Base-by-base conservation (phyloP, 1,140 invertebrate species). In the Whitmania pigra region DNA sequence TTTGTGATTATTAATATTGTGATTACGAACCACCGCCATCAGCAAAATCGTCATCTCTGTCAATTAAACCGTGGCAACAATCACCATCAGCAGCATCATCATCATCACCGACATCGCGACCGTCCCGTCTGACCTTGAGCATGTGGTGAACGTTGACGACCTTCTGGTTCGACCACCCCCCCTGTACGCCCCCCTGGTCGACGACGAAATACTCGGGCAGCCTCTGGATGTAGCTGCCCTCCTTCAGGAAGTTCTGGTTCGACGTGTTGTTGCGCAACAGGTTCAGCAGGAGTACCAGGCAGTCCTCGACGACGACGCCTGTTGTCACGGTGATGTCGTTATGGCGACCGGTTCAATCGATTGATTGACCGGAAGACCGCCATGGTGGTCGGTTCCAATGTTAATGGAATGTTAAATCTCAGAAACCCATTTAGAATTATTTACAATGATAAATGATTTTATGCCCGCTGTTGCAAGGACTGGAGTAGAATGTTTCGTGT, bases 171-270 rank as follows among this genome's bases (percentile, higher is more conserved):
- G 89, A 89, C 94, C 94, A 98, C 13, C 88, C 88, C 29, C 91
- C 89, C 53, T 89, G 88, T 73, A 85, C n/a, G 85, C 86, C 40
- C 20, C 78, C 76, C 49, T 89, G 84, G 72, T 87, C 85, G 9
- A 63, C 11, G 11, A 25, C 57, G 80, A 94, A 95, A 88, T 93
- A 97, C 67, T 89, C 89, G 4, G 90, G 84, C 75, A 97, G 83
- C 75, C 87, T 88, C 78, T 94, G 91, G 75, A 98, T 93, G 78
- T 94, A 96, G 79, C 80, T 85, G 83, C 89, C 94, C 86, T 99
- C 97, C 84, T 96, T 93, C 79, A 99, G 99, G 80, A 96, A 95
- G 79, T 94, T 97, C 79, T 98, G 94, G 85, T 99, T 99, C 73
- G 93, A 97, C 7, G 90, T 88, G 80, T 99, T 99, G 78, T 93